A percentile compares a stretch with the other conserved stretches of the same genome.
Evolutionary conservation across 2,888 invertebrate species (phyloP).

Genomic region (Eupithecia centaureata): DNA sequence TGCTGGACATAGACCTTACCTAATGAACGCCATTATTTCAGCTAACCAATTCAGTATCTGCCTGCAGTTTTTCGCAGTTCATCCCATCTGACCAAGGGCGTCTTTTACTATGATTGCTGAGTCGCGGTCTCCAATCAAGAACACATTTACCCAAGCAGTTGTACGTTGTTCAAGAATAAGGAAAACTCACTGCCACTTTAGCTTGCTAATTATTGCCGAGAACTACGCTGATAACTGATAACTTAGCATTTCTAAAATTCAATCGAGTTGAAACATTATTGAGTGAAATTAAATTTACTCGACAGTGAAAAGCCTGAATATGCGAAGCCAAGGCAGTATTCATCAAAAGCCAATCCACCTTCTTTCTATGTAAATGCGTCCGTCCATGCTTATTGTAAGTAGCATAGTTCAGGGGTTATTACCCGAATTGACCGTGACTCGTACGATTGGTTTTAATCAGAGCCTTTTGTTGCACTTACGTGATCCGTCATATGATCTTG

Average conservation of each 20-base stretch:
- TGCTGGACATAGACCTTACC: not conserved
- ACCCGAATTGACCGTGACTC: slow-evolving; percentile 61
- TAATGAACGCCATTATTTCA: not conserved
- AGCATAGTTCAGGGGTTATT: slow-evolving; percentile 68
- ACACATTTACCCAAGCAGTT: too few relatives aligned
- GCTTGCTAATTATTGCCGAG: too few relatives aligned
- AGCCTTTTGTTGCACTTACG: slow-evolving; percentile 43
- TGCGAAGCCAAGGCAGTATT: not conserved
- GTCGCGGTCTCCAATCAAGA: not conserved
- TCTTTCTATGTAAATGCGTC: slow-evolving; percentile 4
- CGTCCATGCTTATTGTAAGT: slow-evolving; percentile 8
- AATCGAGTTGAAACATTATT: too few relatives aligned
- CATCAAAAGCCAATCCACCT: not conserved
- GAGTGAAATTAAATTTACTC: too few relatives aligned
- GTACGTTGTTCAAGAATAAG: too few relatives aligned
- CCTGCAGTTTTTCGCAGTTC: not conserved
- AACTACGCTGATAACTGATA: too few relatives aligned
- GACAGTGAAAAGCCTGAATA: not conserved
- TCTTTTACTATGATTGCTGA: not conserved
- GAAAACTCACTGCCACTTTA: too few relatives aligned
- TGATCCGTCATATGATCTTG: slow-evolving; percentile 12
- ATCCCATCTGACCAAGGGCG: not conserved
- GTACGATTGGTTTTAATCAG: slow-evolving; percentile 57
- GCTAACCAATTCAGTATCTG: not conserved
- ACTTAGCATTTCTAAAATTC: too few relatives aligned